A percentile compares a stretch with the other conserved stretches of the same genome.
Evolutionary conservation across 2,113 vertebrate genomes (phyloP).

Genomic region (Catharus minimus): DNA sequence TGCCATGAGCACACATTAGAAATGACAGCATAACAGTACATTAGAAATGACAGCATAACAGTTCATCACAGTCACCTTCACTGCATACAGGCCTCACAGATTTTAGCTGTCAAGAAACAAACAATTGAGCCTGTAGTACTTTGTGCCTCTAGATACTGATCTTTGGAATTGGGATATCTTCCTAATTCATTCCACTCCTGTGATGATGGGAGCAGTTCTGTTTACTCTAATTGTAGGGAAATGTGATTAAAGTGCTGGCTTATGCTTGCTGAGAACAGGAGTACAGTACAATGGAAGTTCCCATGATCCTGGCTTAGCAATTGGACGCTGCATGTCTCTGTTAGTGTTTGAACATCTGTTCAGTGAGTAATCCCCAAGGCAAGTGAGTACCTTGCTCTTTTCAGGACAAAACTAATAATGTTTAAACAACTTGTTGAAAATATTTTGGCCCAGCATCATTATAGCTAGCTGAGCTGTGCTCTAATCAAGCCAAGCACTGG

Average conservation of each 20-base stretch:
- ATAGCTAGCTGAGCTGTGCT: not conserved
- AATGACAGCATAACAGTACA: not conserved
- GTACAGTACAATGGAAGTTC: not conserved
- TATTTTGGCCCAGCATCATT: not conserved
- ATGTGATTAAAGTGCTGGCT: not conserved
- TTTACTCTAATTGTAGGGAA: not conserved
- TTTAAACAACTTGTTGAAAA: conserved; percentile 27
- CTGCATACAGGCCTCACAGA: rapidly evolving
- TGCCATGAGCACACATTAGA: not conserved
- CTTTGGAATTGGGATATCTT: not conserved
- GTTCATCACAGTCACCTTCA: not conserved
- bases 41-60: not conserved
- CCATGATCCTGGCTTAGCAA: not conserved
- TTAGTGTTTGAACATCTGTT: conserved; percentile 24
- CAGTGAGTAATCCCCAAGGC: not conserved
- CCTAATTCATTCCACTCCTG: not conserved
- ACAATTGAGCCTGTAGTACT: not conserved
- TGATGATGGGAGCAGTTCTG: not conserved
- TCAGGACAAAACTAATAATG: not conserved
- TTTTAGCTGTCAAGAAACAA: not conserved
- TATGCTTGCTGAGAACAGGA: not conserved
- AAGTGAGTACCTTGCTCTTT: not conserved
- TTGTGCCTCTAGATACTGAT: not conserved
- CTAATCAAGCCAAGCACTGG: not conserved
- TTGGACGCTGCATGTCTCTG: not conserved